Percentiles rank a stretch among this genome's conserved stretches.
Evolutionary conservation across 2,797 vertebrate species (phyloP).

Genomic region (Pteronotus mesoamericanus): DNA sequence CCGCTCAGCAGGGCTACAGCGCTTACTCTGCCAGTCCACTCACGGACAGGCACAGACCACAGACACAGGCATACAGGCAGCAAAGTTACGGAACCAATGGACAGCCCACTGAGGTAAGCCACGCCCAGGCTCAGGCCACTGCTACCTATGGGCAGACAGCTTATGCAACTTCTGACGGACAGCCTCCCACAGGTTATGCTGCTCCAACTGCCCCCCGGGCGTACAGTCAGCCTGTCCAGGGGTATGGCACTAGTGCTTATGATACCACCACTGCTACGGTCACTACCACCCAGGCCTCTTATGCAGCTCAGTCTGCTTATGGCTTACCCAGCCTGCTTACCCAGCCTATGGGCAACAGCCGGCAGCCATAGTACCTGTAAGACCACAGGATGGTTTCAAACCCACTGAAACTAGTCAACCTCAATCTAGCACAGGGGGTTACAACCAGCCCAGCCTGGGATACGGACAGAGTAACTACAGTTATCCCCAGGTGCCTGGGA

Average conservation of each 20-base stretch:
- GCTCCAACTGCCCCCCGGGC: conserved; percentile 89
- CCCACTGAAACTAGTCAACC: conserved; percentile 86
- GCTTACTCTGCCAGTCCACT: too few relatives aligned
- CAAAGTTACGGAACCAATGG: too few relatives aligned
- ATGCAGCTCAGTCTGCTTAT: conserved; percentile 85
- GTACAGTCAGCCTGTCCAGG: conserved; percentile 93
- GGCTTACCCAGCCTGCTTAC: conserved; percentile 93
- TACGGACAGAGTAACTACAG: conserved; percentile 89
- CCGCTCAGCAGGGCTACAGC: too few relatives aligned
- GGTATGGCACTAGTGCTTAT: conserved; percentile 91
- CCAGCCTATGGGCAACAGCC: conserved; percentile 94
- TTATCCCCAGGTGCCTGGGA: conserved; percentile 87
- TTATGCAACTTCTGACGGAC: too few relatives aligned
- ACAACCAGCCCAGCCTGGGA: conserved; percentile 86
- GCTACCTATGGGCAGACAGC: too few relatives aligned
- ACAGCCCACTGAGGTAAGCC: too few relatives aligned
- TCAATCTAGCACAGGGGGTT: conserved; percentile 84
- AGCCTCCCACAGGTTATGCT: conserved; percentile 87
- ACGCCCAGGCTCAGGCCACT: too few relatives aligned
- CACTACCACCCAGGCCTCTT: conserved; percentile 90
- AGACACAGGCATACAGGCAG: too few relatives aligned
- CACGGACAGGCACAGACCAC: too few relatives aligned
- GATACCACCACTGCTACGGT: conserved; percentile 89
- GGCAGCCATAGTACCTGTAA: conserved; percentile 88
- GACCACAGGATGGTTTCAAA: conserved; percentile 88